A percentile compares a stretch with the other conserved stretches of the same genome.
Conservation (phyloP, 2,113 vertebrate species). For the Climacteris rufus region DNA sequence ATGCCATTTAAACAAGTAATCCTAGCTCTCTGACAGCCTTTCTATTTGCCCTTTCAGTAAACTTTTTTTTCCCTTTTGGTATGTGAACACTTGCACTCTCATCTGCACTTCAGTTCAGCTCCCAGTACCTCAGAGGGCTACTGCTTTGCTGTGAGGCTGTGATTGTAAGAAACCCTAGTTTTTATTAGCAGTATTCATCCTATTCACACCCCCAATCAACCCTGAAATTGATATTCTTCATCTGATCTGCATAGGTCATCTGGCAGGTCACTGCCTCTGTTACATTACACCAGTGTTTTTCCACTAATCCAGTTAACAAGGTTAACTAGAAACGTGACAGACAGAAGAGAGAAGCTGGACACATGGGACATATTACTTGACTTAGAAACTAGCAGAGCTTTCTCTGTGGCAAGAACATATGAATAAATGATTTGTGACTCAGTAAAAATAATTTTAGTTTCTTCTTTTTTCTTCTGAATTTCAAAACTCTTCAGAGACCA, state of each 20-base stretch:
- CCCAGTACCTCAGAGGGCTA: not conserved
- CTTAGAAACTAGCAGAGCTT: conserved; percentile 7
- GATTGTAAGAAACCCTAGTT: not conserved
- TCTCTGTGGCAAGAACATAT: not conserved
- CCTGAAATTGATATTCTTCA: conserved; percentile 59
- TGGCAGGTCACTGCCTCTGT: conserved; percentile 26
- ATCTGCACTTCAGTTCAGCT: not conserved
- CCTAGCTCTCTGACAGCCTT: conserved; percentile 21
- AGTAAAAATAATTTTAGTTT: conserved; percentile 3
- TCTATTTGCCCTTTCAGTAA: conserved; percentile 13
- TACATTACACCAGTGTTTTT: conserved; percentile 50
- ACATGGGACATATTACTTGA: conserved; percentile 39
- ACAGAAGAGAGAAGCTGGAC: not conserved
- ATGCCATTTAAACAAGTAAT: conserved; percentile 40
- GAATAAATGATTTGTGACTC: conserved; percentile 5
- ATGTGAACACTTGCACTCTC: not conserved
- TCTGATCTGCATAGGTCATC: conserved; percentile 51
- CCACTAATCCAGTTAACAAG: conserved; percentile 28
- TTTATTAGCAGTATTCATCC: not conserved
- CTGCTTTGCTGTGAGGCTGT: not conserved
- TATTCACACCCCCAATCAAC: conserved; percentile 1
- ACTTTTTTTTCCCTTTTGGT: not conserved
- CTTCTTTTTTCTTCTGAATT: not conserved
- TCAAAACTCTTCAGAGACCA: not conserved
- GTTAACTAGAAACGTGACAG: conserved; percentile 53